Conservation (phyloP, 2,797 vertebrate genomes). For the Denticeps clupeoides region DNA sequence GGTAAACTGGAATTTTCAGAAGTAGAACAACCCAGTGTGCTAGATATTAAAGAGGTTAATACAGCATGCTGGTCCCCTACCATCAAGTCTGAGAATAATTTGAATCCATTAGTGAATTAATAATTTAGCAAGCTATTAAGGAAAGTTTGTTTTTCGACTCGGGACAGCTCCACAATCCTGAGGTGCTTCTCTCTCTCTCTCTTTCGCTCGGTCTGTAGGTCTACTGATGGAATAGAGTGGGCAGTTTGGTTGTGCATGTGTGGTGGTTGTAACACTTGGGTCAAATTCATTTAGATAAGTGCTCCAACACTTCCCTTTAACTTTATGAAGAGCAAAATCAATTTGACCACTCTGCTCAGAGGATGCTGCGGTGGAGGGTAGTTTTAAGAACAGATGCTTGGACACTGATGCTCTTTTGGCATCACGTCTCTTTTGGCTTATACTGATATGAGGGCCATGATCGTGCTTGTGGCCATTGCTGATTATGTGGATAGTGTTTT, state of each 20-base stretch:
- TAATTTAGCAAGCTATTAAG: not conserved
- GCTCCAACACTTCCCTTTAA: not conserved
- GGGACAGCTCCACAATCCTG: not conserved
- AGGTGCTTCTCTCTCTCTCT: not conserved
- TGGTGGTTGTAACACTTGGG: not conserved
- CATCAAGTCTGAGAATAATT: not conserved
- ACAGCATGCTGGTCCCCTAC: not conserved
- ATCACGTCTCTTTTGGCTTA: no score
- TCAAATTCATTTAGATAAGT: constrained; percentile 3
- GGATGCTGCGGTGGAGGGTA: constrained; percentile 1
- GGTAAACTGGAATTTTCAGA: no score
- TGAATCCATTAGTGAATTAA: not conserved
- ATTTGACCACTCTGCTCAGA: not conserved
- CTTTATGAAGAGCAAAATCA: not conserved
- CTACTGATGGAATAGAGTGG: constrained; percentile 39
- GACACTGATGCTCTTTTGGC: no score
- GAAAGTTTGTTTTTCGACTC: not conserved
- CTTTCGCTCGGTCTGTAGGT: not conserved
- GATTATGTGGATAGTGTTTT: no score
- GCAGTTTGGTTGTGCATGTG: constrained; percentile 47
- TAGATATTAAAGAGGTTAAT: not conserved
- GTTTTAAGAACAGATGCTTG: no score
- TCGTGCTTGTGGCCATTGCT: no score
- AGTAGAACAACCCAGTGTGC: no score
- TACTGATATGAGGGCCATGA: no score